These are phyloP conservation scores for Neogobius melanostomus DNA, from an alignment of 2,113 vertebrate genomes.

Conservation along the genomic window DNA sequence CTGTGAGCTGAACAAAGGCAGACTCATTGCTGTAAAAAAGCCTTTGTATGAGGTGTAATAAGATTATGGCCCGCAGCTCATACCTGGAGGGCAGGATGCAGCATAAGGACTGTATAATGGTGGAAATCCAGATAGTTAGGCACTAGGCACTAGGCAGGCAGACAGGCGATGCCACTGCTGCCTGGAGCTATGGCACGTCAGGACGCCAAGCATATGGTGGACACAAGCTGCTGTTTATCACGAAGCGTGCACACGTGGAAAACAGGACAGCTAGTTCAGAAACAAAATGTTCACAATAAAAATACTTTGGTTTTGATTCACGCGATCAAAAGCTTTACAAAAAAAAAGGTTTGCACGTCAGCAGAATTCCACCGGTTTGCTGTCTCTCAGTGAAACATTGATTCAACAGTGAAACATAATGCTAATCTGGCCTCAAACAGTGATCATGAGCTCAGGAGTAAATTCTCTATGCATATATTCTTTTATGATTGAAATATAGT, in stretches of 20 bases:
- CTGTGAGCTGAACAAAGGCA: not conserved
- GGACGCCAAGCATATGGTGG: conserved; percentile 44
- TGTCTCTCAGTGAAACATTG: too few relatives aligned
- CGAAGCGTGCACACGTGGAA: conserved; percentile 21
- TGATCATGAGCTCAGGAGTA: too few relatives aligned
- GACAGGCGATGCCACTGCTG: conserved; percentile 40
- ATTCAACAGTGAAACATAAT: too few relatives aligned
- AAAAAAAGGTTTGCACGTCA: too few relatives aligned
- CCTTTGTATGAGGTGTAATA: conserved; percentile 5
- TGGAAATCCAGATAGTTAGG: conserved; percentile 11
- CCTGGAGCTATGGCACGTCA: not conserved
- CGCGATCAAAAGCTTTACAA: too few relatives aligned
- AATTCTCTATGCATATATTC: too few relatives aligned
- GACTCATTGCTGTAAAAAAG: conserved; percentile 5
- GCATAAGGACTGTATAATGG: conserved; percentile 1
- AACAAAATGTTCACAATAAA: conserved; percentile 13
- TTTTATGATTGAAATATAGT: too few relatives aligned
- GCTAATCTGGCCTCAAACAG: too few relatives aligned
- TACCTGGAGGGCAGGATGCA: conserved; percentile 23
- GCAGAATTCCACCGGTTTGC: too few relatives aligned
- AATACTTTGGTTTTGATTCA: conserved; percentile 1
- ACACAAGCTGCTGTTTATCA: conserved; percentile 36
- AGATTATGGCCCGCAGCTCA: conserved; percentile 17
- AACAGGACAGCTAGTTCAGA: conserved; percentile 19
- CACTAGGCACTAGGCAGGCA: conserved; percentile 30